These are phyloP conservation scores for Indicator indicator DNA, from an alignment of 2,113 vertebrate species.

Conservation along the genomic window DNA sequence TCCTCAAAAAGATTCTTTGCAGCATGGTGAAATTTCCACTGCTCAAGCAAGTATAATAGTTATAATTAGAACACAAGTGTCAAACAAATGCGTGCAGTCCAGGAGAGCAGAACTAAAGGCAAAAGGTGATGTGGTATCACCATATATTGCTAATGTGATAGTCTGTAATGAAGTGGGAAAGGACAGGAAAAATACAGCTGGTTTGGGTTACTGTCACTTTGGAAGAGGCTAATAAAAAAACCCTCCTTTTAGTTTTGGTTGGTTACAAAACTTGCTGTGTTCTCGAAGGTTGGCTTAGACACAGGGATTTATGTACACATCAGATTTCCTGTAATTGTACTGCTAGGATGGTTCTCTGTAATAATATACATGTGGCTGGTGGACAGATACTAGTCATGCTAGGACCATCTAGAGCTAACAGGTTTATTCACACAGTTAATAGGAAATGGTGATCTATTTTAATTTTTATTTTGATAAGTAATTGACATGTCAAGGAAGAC, in stretches of 20 bases:
- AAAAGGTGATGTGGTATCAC: not conserved
- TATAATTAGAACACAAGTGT: not conserved
- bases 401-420: not conserved
- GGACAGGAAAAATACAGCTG: not conserved
- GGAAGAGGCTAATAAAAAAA: not conserved
- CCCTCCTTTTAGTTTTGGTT: not conserved
- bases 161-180: not conserved
- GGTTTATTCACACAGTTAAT: not conserved
- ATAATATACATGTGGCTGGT: not conserved
- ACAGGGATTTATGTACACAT: accelerated
- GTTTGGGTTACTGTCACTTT: not conserved
- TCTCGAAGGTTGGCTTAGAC: not conserved
- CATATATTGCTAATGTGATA: not conserved
- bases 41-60: not conserved
- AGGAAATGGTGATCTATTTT: not conserved
- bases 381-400: not conserved
- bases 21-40: not conserved
- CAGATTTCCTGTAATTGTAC: not conserved
- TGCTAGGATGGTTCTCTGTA: not conserved
- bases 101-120: not conserved
- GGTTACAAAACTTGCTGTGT: not conserved
- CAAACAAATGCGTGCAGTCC: not conserved
- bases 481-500: not conserved
- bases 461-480: not conserved
- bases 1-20: not conserved